Conservation (phyloP, 1,140 invertebrate species). For the Planococcus citri region DNA sequence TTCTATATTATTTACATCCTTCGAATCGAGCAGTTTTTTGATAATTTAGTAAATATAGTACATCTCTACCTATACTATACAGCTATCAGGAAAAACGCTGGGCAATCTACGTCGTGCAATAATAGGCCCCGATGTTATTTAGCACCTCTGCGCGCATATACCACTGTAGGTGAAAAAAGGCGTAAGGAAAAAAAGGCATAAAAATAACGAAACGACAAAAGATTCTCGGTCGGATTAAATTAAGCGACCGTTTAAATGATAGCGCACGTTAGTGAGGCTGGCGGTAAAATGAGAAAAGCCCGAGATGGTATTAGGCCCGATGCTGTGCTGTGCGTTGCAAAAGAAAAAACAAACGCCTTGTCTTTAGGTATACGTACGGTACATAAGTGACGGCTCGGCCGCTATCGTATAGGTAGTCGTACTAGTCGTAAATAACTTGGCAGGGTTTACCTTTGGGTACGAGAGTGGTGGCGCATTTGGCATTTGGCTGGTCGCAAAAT, state of each 20-base stretch:
- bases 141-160: no score
- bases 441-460: conserved; percentile 15
- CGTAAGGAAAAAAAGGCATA: background rate
- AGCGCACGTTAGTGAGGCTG: background rate
- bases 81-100: no score
- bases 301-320: background rate
- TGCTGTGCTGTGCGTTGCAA: background rate
- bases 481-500: background rate
- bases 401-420: background rate
- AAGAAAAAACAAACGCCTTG: background rate
- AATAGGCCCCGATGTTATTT: no score
- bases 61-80: no score
- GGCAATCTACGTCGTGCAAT: no score
- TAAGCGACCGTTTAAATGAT: conserved; percentile 18
- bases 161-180: no score
- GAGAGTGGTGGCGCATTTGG: no score
- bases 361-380: background rate
- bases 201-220: background rate
- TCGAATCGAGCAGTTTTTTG: no score
- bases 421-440: background rate
- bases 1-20: no score
- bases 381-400: background rate
- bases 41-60: no score
- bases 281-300: conserved; percentile 16
- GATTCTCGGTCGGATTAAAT: conserved; percentile 14